Evolutionary conservation across 2,797 vertebrate genomes (phyloP), one percentile per base, ranked within the genome.

Genomic region (Poecilia gillii): DNA sequence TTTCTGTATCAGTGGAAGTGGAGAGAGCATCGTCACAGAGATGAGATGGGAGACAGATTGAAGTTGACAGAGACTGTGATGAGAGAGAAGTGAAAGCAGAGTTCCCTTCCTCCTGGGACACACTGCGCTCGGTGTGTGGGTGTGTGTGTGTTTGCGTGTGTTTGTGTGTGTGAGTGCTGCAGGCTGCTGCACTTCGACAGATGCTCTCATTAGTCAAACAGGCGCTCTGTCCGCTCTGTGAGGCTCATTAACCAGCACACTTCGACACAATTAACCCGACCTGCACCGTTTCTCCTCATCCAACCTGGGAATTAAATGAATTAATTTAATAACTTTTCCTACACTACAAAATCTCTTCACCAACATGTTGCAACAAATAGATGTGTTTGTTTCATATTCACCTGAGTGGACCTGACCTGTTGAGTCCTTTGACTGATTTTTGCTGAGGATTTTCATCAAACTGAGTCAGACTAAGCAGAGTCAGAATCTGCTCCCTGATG

Each of bases 151-250:
- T 80, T 49, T 74, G 80, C 73, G 62, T 47, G 73, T 33, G 36
- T 73, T 47, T 75, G 55, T 80, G 68, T 74, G 80, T 79, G 68
- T 76, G 39, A 0, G 55, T 1, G 77, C 77, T 88, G 80, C 79
- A 82, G 87, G 86, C 86, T 87, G 85, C 83, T 77, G 81, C 74
- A 72, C 78, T 85, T 89, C 80, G 81, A 93, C 91, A 92, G 90
- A 87, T 90, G 87, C 88, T 90, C 90, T 94, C 92, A 93, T 93
- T 93, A 94, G 90, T 89, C 89, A 84, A 92, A 93, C 90, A 91
- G 86, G 82, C 8, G 55, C 74, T 75, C 85, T 57, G 77, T 89
- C 80, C 77, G 79, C 86, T 84, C 78, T 77, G 82, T 78, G 83
- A 90, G 86, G 77, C 81, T 93, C 92, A 93, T 93, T 91, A 86